These are phyloP conservation scores for Cirrhinus mrigala DNA, from an alignment of 2,797 vertebrate species.

Conservation along the genomic window DNA sequence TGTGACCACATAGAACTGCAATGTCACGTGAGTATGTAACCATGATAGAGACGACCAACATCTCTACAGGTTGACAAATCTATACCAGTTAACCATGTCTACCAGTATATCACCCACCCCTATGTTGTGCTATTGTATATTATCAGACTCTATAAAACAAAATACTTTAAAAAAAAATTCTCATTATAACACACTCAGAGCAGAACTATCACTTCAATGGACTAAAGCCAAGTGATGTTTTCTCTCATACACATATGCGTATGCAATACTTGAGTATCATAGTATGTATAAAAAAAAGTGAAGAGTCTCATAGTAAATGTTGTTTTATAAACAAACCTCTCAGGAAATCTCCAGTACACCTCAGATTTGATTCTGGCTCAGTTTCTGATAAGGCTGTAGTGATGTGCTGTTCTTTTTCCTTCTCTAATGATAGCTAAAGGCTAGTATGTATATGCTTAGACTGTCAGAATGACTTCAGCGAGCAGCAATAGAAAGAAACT, in stretches of 20 bases:
- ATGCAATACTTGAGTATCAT: no score
- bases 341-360: neutral
- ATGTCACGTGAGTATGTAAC: no score
- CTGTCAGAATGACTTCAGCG: constrained; percentile 17
- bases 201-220: constrained; percentile 74
- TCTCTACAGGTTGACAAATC: no score
- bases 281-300: no score
- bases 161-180: neutral
- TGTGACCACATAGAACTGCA: no score
- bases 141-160: no score
- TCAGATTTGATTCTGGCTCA: neutral
- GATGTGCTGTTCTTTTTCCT: constrained; percentile 13
- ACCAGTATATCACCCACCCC: no score
- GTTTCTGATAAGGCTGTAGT: neutral
- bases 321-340: neutral
- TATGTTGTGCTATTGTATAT: no score
- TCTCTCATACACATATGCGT: neutral
- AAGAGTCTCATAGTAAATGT: neutral
- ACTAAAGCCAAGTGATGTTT: constrained; percentile 64
- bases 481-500: constrained; percentile 4
- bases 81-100: no score
- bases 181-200: constrained; percentile 70
- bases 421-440: constrained; percentile 29
- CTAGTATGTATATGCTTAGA: constrained; percentile 34
- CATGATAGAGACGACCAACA: no score